Percentiles rank a stretch among this genome's conserved stretches.
Evolutionary conservation across 1,140 invertebrate species (phyloP).

Genomic region (Diuraphis noxia): DNA sequence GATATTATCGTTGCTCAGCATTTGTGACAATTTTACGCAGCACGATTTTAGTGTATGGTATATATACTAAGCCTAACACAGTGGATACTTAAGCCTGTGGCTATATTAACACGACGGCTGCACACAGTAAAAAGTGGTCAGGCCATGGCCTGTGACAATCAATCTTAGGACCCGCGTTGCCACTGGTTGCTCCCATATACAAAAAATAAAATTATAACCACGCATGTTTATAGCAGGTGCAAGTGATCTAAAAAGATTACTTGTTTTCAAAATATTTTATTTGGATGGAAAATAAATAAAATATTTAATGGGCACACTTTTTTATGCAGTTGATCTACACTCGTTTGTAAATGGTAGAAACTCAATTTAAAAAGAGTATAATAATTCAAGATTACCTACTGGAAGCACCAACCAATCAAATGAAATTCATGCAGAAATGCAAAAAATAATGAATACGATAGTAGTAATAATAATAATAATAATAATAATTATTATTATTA

Average conservation of each 20-base stretch:
- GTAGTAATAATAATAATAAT: background rate
- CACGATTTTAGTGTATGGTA: too few species aligned
- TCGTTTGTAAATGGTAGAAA: background rate
- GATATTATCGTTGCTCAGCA: too few species aligned
- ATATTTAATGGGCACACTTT: background rate
- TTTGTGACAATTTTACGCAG: too few species aligned
- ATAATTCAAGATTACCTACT: background rate
- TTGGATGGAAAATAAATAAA: background rate
- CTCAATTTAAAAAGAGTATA: background rate
- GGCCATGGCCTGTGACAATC: too few species aligned
- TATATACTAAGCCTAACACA: too few species aligned
- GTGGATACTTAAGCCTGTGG: too few species aligned
- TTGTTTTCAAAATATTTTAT: background rate
- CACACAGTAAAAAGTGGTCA: too few species aligned
- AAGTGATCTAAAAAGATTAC: background rate
- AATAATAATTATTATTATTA: too few species aligned
- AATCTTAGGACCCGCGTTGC: too few species aligned
- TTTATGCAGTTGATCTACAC: background rate
- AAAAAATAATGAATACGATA: background rate
- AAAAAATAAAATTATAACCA: background rate
- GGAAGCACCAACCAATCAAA: background rate
- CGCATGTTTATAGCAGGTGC: background rate
- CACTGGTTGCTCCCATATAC: too few species aligned
- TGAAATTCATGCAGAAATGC: background rate
- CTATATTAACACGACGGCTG: too few species aligned